Conservation (phyloP, 1,140 invertebrate genomes). For the Caligus rogercresseyi region DNA sequence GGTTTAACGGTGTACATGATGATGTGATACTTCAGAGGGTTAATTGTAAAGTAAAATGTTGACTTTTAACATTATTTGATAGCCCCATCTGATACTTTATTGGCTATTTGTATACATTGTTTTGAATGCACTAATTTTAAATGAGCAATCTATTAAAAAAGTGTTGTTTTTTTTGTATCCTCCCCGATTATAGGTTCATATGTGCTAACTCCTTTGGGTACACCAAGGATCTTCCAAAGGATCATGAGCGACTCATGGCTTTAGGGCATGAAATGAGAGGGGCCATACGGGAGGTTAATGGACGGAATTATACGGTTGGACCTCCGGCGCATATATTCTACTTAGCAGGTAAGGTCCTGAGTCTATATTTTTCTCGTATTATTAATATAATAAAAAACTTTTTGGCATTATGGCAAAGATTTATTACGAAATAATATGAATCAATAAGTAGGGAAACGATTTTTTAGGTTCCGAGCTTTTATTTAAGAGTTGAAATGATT, state of each 20-base stretch:
- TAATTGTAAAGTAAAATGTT: no score
- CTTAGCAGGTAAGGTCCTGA: not conserved
- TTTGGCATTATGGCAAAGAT: no score
- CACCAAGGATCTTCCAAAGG: not conserved
- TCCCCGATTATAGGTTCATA: not conserved
- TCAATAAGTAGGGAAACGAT: no score
- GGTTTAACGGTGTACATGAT: no score
- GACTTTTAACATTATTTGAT: no score
- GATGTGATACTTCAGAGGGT: no score
- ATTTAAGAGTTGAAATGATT: no score
- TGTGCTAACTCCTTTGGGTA: constrained; percentile 10
- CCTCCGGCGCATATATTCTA: constrained; percentile 8
- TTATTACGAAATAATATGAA: no score
- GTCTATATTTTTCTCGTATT: not conserved
- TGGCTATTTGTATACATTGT: no score
- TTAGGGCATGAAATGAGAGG: not conserved
- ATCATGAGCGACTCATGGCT: not conserved
- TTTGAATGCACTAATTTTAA: not conserved
- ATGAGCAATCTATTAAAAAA: not conserved
- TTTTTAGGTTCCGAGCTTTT: no score
- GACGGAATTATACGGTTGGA: constrained; percentile 3
- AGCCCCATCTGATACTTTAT: no score
- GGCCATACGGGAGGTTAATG: not conserved
- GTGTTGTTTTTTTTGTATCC: not conserved
- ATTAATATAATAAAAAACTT: no score